Percentiles rank a stretch among this genome's conserved stretches.
Evolutionary conservation across 1,140 invertebrate species (phyloP).

Genomic region (Nasonia giraulti): DNA sequence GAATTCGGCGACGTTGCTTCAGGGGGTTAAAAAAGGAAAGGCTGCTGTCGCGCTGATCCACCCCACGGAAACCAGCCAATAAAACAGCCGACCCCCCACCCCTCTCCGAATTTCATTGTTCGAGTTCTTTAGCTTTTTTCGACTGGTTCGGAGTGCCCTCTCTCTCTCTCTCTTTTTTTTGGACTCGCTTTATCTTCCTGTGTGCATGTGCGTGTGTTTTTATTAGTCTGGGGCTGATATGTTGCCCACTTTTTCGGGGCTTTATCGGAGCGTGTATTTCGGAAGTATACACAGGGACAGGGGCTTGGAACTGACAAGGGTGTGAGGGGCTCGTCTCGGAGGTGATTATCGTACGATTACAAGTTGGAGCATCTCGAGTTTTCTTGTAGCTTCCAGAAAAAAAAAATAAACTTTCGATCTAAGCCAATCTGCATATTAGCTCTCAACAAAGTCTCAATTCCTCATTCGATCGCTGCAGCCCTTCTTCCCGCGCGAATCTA

Average conservation of each 20-base stretch:
- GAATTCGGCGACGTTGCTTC: neutral
- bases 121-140: slow-evolving; percentile 64
- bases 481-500: neutral
- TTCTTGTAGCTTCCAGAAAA: neutral
- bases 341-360: neutral
- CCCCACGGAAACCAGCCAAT: slow-evolving; percentile 72
- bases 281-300: neutral
- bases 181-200: neutral
- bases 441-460: slow-evolving; percentile 40
- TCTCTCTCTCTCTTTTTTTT: slow-evolving; percentile 1
- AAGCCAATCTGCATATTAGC: neutral
- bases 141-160: neutral
- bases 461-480: slow-evolving; percentile 17
- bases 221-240: neutral
- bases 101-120: slow-evolving; percentile 64
- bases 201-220: neutral
- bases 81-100: slow-evolving; percentile 65
- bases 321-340: neutral
- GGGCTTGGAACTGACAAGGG: neutral
- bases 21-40: slow-evolving; percentile 47
- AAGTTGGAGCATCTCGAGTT: neutral
- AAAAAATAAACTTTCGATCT: neutral
- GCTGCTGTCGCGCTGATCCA: slow-evolving; percentile 21
- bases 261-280: neutral
- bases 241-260: neutral